These are phyloP conservation scores for Neolamprologus variostigma DNA, from an alignment of 2,113 vertebrate species.

Conservation along the genomic window DNA sequence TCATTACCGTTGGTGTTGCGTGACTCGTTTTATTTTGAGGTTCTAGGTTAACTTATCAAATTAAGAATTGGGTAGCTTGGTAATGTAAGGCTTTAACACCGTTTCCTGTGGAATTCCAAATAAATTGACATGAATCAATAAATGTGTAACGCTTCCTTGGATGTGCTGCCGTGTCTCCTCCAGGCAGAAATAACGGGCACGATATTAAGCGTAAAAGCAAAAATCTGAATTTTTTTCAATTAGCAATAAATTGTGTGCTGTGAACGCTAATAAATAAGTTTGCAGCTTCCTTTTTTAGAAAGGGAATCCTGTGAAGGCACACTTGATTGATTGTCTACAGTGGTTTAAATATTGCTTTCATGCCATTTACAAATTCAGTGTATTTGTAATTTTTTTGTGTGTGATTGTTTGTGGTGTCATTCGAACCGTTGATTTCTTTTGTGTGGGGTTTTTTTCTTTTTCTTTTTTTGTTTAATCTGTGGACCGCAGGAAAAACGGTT, in stretches of 20 bases:
- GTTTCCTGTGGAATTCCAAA: neutral
- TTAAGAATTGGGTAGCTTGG: rapidly evolving
- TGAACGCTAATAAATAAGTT: rapidly evolving
- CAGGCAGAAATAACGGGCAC: neutral
- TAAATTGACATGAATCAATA: neutral
- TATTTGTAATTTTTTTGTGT: neutral
- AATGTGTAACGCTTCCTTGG: neutral
- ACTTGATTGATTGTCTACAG: neutral
- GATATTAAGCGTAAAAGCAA: neutral
- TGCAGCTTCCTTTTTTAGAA: neutral
- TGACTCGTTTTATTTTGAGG: rapidly evolving
- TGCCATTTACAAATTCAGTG: neutral
- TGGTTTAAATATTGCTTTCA: neutral
- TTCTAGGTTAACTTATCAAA: rapidly evolving
- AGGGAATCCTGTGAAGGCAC: neutral
- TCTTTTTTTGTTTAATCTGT: neutral
- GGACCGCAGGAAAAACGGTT: rapidly evolving
- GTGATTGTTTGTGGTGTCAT: neutral
- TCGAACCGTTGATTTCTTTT: rapidly evolving
- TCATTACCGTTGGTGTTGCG: rapidly evolving
- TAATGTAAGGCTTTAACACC: rapidly evolving
- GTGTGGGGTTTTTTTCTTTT: rapidly evolving
- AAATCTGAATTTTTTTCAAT: rapidly evolving
- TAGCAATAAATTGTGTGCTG: neutral
- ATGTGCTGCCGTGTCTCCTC: rapidly evolving